Conservation (phyloP, 2,888 invertebrate genomes). For the Drosophila meridiana region DNA sequence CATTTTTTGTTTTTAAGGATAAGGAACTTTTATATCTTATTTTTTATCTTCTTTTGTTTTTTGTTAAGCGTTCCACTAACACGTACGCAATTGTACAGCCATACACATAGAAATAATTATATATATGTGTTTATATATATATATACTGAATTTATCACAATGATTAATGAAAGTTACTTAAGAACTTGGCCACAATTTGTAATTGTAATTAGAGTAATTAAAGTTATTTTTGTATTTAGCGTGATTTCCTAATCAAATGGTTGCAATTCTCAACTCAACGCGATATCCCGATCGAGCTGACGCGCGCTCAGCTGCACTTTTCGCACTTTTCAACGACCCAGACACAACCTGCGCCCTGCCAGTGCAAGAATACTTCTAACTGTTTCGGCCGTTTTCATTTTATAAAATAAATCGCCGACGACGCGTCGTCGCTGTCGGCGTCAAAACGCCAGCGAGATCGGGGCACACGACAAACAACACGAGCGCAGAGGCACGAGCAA, state of each 20-base stretch:
- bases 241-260: neutral
- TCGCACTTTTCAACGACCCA: slow-evolving; percentile 44
- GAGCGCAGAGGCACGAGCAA: neutral
- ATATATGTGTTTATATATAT: slow-evolving; percentile 6
- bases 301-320: slow-evolving; percentile 39
- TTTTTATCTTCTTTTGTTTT: neutral
- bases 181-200: slow-evolving; percentile 3
- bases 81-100: slow-evolving; percentile 5
- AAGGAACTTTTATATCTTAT: slow-evolving; percentile 35
- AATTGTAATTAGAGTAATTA: neutral
- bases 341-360: slow-evolving; percentile 73
- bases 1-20: slow-evolving; percentile 37
- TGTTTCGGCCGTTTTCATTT: slow-evolving; percentile 62
- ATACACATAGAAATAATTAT: neutral
- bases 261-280: neutral
- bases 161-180: slow-evolving; percentile 5
- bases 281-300: slow-evolving; percentile 11
- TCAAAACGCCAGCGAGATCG: slow-evolving; percentile 34
- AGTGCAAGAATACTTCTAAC: slow-evolving; percentile 80
- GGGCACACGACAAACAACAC: slow-evolving; percentile 28
- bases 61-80: slow-evolving; percentile 8
- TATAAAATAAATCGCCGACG: slow-evolving; percentile 59
- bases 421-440: slow-evolving; percentile 28
- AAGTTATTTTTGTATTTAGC: neutral
- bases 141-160: slow-evolving; percentile 39